Evolutionary conservation across 2,113 vertebrate genomes (phyloP).

Genomic region (Spizaetus ornatus): DNA sequence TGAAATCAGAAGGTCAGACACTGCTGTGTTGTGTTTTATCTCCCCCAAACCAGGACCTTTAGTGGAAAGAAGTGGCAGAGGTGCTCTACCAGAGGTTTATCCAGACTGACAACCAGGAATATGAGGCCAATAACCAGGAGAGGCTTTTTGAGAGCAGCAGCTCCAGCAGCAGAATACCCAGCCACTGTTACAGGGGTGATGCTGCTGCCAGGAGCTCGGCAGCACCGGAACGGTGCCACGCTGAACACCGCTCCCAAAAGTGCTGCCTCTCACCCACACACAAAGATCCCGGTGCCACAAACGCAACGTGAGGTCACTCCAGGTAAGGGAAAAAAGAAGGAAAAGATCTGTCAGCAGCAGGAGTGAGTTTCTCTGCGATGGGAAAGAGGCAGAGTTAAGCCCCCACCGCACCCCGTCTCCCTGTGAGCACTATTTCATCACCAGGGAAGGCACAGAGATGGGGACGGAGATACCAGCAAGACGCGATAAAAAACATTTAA

Average conservation of each 20-base stretch:
- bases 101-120: neutral
- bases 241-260: neutral
- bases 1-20: neutral
- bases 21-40: neutral
- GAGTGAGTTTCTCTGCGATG: neutral
- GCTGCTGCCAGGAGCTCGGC: neutral
- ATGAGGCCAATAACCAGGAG: neutral
- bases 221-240: neutral
- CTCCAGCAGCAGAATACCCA: neutral
- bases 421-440: neutral
- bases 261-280: neutral
- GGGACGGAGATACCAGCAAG: neutral
- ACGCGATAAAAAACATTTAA: neutral
- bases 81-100: neutral
- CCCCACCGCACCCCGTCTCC: neutral
- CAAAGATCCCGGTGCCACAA: neutral
- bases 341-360: neutral
- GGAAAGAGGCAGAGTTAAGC: neutral
- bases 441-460: accelerated
- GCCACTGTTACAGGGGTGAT: accelerated
- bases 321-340: neutral
- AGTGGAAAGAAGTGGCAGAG: neutral
- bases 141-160: neutral
- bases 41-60: neutral
- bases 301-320: accelerated